Percentiles rank a stretch among this genome's conserved stretches.
Conservation (phyloP, 2,888 invertebrate genomes). For the Halictus quadricinctus region DNA sequence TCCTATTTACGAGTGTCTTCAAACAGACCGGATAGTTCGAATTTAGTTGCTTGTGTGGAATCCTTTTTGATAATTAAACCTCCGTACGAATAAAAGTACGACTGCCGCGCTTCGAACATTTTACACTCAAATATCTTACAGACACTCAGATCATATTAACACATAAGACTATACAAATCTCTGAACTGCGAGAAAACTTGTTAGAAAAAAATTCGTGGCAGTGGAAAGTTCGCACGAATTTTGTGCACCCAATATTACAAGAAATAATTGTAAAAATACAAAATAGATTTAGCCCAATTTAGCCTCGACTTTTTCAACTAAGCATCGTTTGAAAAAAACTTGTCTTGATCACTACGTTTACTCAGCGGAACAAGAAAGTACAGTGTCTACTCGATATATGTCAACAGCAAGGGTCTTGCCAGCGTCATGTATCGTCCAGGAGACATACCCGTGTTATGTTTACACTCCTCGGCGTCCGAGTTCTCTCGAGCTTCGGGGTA, state of each 20-base stretch:
- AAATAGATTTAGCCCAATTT: not conserved
- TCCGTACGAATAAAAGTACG: not conserved
- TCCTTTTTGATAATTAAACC: not conserved
- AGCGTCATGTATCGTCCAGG: no score
- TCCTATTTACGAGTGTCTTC: constrained; percentile 10
- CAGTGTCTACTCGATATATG: no score
- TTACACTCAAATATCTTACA: no score
- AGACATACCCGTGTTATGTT: no score
- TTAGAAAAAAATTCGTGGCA: no score
- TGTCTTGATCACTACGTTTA: not conserved
- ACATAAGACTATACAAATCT: no score
- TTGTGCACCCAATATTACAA: not conserved
- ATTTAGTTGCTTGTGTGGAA: not conserved
- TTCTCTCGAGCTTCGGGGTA: no score
- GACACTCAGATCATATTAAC: not conserved
- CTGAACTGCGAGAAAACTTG: no score
- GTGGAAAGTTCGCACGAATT: no score
- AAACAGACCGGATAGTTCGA: not conserved
- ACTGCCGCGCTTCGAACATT: not conserved
- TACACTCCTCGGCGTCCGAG: no score
- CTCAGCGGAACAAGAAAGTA: not conserved
- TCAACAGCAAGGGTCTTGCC: no score
- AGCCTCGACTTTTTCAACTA: not conserved
- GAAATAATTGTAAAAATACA: not conserved
- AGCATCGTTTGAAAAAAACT: not conserved